Evolutionary conservation across 1,140 invertebrate genomes (phyloP).

Genomic region (Brachionus koreanus): DNA sequence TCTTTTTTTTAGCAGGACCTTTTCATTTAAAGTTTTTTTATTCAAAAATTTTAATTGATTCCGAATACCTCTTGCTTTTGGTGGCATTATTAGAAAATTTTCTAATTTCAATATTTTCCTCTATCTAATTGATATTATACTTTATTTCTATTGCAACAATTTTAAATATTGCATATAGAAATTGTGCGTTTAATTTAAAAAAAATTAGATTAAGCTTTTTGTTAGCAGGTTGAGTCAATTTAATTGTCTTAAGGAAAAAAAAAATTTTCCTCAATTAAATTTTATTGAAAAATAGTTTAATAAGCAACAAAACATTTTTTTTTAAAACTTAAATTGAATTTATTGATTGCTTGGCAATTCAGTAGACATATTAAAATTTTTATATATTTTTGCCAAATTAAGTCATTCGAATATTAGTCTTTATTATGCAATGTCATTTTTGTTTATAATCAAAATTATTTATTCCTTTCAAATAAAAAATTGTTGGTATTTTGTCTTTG

Average conservation of each 20-base stretch:
- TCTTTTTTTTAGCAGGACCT: slow-evolving; percentile 41
- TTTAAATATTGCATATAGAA: background rate
- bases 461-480: too few relatives aligned
- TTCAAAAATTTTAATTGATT: background rate
- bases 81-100: background rate
- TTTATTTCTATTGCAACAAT: background rate
- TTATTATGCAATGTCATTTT: too few relatives aligned
- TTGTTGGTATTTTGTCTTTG: too few relatives aligned
- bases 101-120: background rate
- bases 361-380: too few relatives aligned
- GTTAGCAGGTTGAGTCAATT: background rate
- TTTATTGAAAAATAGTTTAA: background rate
- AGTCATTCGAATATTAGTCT: too few relatives aligned
- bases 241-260: background rate
- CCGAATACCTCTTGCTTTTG: slow-evolving; percentile 15
- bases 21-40: background rate
- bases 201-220: background rate
- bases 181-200: background rate
- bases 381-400: too few relatives aligned
- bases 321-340: too few relatives aligned
- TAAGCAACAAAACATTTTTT: too few relatives aligned
- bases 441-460: too few relatives aligned
- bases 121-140: background rate
- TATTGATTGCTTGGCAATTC: too few relatives aligned
- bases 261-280: too few relatives aligned